Percentiles rank a stretch among this genome's conserved stretches.
phyloP scores from a whole-genome alignment of 2,888 invertebrate species.

The Fragum sueziense region DNA sequence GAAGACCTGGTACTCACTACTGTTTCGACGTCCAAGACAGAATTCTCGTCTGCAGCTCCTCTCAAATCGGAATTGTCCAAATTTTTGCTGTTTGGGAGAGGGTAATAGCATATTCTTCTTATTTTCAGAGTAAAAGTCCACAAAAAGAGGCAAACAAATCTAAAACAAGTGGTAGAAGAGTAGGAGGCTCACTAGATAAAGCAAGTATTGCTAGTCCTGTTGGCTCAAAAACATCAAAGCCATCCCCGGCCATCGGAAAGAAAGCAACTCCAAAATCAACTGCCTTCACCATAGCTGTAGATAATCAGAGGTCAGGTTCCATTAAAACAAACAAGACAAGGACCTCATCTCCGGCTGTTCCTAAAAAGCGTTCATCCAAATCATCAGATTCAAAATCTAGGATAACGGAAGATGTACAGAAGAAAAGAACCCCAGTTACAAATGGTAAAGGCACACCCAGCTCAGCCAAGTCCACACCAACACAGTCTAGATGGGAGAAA shows the following conservation, averaged over 20 bases:
- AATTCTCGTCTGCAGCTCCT: too few species aligned
- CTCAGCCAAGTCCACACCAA: conserved; percentile 2
- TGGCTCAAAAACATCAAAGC: neutral
- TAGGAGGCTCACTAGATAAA: neutral
- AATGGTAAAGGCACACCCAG: neutral
- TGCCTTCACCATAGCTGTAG: neutral
- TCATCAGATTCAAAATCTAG: neutral
- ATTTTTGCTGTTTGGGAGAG: too few species aligned
- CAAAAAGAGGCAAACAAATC: neutral
- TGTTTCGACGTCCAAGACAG: too few species aligned
- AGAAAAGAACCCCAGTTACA: neutral
- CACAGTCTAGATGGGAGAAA: conserved; percentile 39
- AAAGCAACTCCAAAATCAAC: neutral
- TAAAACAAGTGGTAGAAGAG: neutral
- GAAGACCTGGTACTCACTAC: too few species aligned
- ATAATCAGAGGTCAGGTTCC: neutral
- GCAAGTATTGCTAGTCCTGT: neutral
- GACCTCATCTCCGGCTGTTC: neutral
- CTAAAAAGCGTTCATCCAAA: neutral
- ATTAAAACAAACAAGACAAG: neutral
- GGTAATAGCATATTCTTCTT: neutral
- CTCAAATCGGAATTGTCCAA: too few species aligned
- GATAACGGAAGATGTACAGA: neutral
- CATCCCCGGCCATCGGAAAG: neutral
- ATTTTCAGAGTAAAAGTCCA: neutral